Evolutionary conservation across 1,140 invertebrate species (phyloP).

Genomic region (Venustaconcha ellipsiformis): DNA sequence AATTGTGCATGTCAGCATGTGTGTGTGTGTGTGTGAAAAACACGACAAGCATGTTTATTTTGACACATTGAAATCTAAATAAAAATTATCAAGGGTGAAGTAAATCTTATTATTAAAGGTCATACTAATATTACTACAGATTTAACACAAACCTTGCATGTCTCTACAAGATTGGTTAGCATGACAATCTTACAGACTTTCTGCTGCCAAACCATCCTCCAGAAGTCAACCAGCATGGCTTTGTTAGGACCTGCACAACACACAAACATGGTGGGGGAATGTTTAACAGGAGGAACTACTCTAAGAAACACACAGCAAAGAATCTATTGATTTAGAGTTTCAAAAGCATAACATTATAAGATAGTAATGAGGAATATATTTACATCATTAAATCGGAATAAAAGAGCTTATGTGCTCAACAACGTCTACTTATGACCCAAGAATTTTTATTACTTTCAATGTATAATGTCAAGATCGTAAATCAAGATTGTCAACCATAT

Average conservation of each 20-base stretch:
- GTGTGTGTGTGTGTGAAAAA: neutral
- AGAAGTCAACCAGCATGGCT: constrained; percentile 88
- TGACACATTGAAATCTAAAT: neutral
- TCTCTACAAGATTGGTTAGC: constrained; percentile 96
- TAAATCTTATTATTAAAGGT: neutral
- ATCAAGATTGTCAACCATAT: too few relatives aligned
- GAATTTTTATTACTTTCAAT: too few relatives aligned
- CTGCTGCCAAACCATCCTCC: constrained; percentile 99
- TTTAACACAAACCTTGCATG: constrained; percentile 80
- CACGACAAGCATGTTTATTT: neutral
- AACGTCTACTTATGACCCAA: too few relatives aligned
- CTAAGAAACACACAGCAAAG: neutral
- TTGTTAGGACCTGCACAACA: constrained; percentile 50
- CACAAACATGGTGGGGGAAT: neutral
- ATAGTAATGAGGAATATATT: too few relatives aligned
- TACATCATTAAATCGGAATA: too few relatives aligned
- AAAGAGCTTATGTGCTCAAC: too few relatives aligned
- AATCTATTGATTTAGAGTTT: too few relatives aligned
- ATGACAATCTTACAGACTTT: constrained; percentile 99
- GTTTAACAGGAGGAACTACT: too few relatives aligned
- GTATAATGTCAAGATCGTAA: too few relatives aligned
- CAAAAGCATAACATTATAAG: neutral
- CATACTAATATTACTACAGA: too few relatives aligned
- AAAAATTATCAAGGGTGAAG: neutral
- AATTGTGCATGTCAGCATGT: neutral